Percentiles rank a stretch among this genome's conserved stretches.
phyloP scores from a whole-genome alignment of 2,888 invertebrate species.

The Aporophyla nigra region DNA sequence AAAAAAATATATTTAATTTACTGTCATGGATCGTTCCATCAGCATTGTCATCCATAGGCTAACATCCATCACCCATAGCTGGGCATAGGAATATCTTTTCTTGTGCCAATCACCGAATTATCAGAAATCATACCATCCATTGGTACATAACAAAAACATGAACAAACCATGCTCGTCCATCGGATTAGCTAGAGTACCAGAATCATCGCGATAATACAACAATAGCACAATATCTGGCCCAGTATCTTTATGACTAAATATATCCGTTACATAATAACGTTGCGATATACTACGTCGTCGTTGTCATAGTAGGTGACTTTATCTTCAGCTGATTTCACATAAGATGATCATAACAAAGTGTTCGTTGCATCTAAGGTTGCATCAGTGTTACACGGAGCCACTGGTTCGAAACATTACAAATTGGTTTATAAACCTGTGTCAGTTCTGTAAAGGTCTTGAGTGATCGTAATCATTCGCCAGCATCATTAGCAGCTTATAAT shows the following conservation, averaged over 20 bases:
- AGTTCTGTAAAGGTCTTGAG: no score
- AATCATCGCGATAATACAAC: constrained; percentile 30
- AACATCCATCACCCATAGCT: no score
- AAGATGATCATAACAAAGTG: constrained; percentile 24
- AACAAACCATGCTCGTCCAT: background rate
- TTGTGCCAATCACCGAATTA: no score
- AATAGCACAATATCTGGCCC: constrained; percentile 36
- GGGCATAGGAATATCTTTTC: no score
- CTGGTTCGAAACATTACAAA: background rate
- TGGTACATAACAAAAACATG: constrained; percentile 1
- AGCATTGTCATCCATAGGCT: no score
- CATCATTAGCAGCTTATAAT: no score
- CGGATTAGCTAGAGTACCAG: background rate
- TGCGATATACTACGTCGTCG: background rate
- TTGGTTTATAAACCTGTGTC: background rate
- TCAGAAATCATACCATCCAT: background rate
- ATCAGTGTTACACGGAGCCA: background rate
- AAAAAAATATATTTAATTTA: no score
- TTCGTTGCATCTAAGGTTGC: constrained; percentile 1
- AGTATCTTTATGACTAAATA: constrained; percentile 17
- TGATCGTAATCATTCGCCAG: no score
- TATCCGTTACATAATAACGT: constrained; percentile 32
- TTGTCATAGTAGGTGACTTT: constrained; percentile 26
- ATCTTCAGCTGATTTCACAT: constrained; percentile 21
- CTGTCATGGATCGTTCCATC: background rate